phyloP scores from a whole-genome alignment of 2,888 invertebrate species.

The Trisateles emortualis region DNA sequence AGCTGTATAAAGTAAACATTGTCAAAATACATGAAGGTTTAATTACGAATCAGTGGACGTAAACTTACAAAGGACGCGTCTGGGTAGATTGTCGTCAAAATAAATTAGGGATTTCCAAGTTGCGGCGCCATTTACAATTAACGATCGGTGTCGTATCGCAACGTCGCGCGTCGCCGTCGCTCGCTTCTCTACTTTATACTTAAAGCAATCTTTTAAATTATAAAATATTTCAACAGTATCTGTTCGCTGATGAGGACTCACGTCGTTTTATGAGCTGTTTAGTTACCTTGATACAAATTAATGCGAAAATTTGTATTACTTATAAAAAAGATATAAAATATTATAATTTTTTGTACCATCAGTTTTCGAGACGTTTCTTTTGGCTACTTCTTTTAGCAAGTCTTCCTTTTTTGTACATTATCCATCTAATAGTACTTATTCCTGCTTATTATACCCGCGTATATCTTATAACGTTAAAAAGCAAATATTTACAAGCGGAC shows the following conservation, averaged over 20 bases:
- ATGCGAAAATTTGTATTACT: too few relatives aligned
- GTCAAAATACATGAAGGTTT: conserved; percentile 22
- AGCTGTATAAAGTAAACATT: not conserved
- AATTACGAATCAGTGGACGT: conserved; percentile 32
- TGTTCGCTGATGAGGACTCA: not conserved
- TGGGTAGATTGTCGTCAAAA: conserved; percentile 32
- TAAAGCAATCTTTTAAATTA: conserved; percentile 3
- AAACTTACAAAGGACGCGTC: conserved; percentile 36
- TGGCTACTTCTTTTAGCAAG: too few relatives aligned
- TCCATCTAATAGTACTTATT: too few relatives aligned
- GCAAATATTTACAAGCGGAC: too few relatives aligned
- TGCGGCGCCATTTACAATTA: conserved; percentile 25
- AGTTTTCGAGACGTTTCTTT: too few relatives aligned
- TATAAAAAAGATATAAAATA: too few relatives aligned
- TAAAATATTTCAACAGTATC: conserved; percentile 5
- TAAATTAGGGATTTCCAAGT: conserved; percentile 36
- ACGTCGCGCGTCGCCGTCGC: conserved; percentile 10
- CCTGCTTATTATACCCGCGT: too few relatives aligned
- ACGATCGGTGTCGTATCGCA: conserved; percentile 24
- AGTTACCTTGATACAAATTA: too few relatives aligned
- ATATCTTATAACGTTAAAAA: too few relatives aligned
- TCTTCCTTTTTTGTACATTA: too few relatives aligned
- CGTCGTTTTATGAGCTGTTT: not conserved
- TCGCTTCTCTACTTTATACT: not conserved
- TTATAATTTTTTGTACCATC: too few relatives aligned